Conservation (phyloP, 2,888 invertebrate species). For the Lasioglossum pauxillum region DNA sequence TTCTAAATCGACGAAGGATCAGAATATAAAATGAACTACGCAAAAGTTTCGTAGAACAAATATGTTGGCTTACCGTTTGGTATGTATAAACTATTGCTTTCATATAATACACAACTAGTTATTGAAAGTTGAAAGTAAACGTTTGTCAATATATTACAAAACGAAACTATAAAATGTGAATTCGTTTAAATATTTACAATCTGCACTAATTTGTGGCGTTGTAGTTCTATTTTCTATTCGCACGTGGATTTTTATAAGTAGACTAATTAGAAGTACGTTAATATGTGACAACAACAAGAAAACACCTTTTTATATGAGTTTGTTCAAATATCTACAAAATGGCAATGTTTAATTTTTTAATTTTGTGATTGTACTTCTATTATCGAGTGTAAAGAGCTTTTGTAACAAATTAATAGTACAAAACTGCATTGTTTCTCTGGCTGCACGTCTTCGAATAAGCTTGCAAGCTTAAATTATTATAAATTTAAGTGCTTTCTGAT, state of each 20-base stretch:
- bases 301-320: not conserved
- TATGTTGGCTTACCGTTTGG: not conserved
- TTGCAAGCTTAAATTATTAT: not conserved
- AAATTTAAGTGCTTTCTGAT: slow-evolving; percentile 14
- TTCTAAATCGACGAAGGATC: not conserved
- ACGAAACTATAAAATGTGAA: not conserved
- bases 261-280: not conserved
- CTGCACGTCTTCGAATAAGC: not conserved
- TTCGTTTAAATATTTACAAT: not conserved
- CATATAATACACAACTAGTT: not conserved
- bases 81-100: not conserved
- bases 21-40: not conserved
- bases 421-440: not conserved
- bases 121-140: not conserved
- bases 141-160: not conserved
- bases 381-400: not conserved
- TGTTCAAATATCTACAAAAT: not conserved
- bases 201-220: not conserved
- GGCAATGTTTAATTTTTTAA: not conserved
- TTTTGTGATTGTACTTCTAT: not conserved
- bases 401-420: not conserved
- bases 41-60: not conserved
- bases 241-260: not conserved
- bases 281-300: not conserved
- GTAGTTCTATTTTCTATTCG: not conserved